Conservation (phyloP, 2,888 invertebrate genomes). For the Pristionchus exspectatus region DNA sequence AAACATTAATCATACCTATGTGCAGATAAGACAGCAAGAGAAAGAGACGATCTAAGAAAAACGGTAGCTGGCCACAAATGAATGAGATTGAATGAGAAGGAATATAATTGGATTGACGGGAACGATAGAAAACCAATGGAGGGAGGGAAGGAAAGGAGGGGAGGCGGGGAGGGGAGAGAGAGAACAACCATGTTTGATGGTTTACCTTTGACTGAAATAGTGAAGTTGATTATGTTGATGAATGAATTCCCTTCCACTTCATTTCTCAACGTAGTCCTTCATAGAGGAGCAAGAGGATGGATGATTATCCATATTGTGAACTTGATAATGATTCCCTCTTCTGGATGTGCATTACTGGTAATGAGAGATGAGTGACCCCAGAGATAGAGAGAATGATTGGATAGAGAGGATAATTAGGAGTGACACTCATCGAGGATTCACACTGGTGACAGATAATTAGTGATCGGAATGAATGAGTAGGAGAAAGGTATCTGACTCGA, state of each 20-base stretch:
- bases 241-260: not conserved
- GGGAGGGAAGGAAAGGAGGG: no score
- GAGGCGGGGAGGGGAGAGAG: not conserved
- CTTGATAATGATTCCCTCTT: slow-evolving; percentile 7
- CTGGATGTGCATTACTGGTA: slow-evolving; percentile 14
- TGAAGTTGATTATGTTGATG: not conserved
- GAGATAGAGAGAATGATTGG: not conserved
- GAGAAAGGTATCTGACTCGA: not conserved
- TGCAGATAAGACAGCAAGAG: not conserved
- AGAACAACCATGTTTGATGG: not conserved
- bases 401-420: slow-evolving; percentile 23
- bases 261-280: not conserved
- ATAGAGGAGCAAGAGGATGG: not conserved
- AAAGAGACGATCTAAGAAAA: not conserved
- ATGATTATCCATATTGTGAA: not conserved
- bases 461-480: not conserved
- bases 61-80: slow-evolving; percentile 6
- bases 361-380: not conserved
- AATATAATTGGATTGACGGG: slow-evolving; percentile 48
- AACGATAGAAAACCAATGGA: slow-evolving; percentile 13
- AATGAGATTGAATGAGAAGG: not conserved
- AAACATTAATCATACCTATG: not conserved
- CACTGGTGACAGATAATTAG: slow-evolving; percentile 17
- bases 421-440: slow-evolving; percentile 29
- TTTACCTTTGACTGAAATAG: not conserved